Percentiles rank a stretch among this genome's conserved stretches.
Evolutionary conservation across 2,113 vertebrate species (phyloP).

Genomic region (Actenoides hombroni): DNA sequence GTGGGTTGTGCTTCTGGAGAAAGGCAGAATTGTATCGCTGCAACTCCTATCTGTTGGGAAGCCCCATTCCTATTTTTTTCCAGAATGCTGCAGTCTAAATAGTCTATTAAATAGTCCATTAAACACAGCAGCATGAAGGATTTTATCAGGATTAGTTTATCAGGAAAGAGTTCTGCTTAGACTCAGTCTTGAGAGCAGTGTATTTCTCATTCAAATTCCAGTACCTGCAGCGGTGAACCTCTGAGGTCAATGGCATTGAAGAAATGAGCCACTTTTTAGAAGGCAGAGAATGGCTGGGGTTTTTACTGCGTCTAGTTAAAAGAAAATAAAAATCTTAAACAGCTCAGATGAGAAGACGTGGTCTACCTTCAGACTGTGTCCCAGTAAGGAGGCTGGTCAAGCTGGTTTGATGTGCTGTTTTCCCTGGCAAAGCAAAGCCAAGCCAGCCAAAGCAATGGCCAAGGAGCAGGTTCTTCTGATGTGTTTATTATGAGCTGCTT

Average conservation of each 20-base stretch:
- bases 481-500: background rate
- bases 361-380: background rate
- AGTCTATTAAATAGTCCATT: constrained; percentile 55
- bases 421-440: background rate
- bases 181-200: background rate
- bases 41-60: constrained; percentile 23
- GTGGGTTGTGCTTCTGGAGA: constrained; percentile 26
- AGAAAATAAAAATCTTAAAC: background rate
- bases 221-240: background rate
- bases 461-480: background rate
- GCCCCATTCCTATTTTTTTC: background rate
- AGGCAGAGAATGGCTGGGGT: background rate
- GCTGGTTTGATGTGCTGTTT: background rate
- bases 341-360: background rate
- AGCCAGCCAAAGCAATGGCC: background rate
- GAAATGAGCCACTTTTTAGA: background rate
- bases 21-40: background rate
- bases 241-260: background rate
- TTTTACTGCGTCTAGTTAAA: background rate
- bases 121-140: constrained; percentile 8
- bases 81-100: constrained; percentile 43
- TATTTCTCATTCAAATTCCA: background rate
- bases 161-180: background rate
- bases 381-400: background rate
- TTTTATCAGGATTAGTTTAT: constrained; percentile 63